These are phyloP conservation scores for Luperina testacea DNA, from an alignment of 2,888 invertebrate genomes.

Conservation along the genomic window DNA sequence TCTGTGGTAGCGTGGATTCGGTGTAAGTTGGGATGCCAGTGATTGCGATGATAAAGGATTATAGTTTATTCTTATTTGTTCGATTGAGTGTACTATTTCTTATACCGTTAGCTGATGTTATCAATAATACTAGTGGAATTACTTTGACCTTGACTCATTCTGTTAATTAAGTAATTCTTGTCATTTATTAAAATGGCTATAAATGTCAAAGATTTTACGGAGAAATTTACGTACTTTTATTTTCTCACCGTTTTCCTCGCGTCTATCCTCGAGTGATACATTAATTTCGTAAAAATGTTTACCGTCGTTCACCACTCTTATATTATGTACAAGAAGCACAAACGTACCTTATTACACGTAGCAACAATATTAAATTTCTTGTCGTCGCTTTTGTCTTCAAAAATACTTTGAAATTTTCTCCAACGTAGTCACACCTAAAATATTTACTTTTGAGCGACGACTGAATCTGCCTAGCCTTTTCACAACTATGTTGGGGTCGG, in stretches of 20 bases:
- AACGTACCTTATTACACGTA: not conserved
- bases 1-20: conserved; percentile 42
- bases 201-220: not conserved
- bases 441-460: not conserved
- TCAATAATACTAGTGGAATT: conserved; percentile 12
- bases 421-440: not conserved
- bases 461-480: not conserved
- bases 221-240: not conserved
- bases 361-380: not conserved
- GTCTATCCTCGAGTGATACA: not conserved
- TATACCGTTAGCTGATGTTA: conserved; percentile 15
- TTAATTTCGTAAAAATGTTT: conserved; percentile 32
- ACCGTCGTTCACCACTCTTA: conserved; percentile 17
- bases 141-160: not conserved
- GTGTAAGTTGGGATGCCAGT: conserved; percentile 28
- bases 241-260: not conserved
- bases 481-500: not conserved
- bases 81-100: conserved; percentile 23
- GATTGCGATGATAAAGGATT: conserved; percentile 51
- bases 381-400: not conserved
- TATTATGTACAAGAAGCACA: conserved; percentile 10
- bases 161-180: not conserved
- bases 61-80: conserved; percentile 32
- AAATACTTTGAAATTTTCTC: not conserved
- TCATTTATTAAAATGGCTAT: not conserved